These are phyloP conservation scores for Diglossa cyanea DNA, from an alignment of 2,797 vertebrate species.

Conservation along the genomic window DNA sequence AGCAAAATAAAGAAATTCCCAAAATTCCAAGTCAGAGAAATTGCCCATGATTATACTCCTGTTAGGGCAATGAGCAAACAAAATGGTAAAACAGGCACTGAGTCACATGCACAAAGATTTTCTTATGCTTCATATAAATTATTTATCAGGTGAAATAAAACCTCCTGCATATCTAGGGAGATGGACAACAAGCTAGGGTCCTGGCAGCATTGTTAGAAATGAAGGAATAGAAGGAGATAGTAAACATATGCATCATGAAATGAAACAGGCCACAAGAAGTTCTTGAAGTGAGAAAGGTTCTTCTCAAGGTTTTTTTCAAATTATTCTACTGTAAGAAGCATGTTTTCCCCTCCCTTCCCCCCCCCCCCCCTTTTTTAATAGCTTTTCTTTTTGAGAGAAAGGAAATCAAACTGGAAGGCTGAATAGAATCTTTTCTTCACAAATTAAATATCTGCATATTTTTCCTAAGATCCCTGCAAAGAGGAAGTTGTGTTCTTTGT, in stretches of 20 bases:
- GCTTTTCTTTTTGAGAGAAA: background rate
- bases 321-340: background rate
- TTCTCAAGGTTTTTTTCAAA: background rate
- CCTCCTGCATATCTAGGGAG: background rate
- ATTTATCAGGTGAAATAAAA: background rate
- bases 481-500: background rate
- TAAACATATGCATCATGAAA: background rate
- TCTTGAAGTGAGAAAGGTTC: background rate
- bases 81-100: background rate
- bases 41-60: background rate
- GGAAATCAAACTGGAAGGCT: background rate
- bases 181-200: background rate
- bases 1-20: background rate
- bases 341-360: fast-evolving
- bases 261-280: background rate
- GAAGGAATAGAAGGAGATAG: background rate
- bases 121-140: background rate
- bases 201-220: background rate
- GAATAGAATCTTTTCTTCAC: background rate
- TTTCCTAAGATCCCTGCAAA: background rate
- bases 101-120: background rate
- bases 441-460: background rate
- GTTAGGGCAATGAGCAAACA: background rate
- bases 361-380: fast-evolving
- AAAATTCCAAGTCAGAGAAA: background rate